Conservation (phyloP, 2,797 vertebrate genomes). For the Xiphophorus birchmanni region DNA sequence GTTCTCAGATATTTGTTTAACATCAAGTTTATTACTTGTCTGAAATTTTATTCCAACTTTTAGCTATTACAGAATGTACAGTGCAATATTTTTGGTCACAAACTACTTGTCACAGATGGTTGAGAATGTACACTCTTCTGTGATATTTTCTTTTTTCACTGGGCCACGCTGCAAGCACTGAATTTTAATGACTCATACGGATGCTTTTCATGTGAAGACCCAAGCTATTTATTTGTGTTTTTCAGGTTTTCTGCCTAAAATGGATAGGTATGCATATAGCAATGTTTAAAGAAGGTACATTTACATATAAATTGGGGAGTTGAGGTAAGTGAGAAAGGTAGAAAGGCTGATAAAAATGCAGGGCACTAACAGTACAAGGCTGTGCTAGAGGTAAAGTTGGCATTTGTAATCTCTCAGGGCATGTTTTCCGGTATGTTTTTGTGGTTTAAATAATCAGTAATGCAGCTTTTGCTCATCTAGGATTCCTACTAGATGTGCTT, state of each 20-base stretch:
- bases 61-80: constrained; percentile 28
- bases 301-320: constrained; percentile 85
- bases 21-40: constrained; percentile 17
- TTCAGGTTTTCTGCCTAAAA: constrained; percentile 63
- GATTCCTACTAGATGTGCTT: constrained; percentile 31
- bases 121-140: constrained; percentile 41
- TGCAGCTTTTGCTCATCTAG: constrained; percentile 39
- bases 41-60: constrained; percentile 17
- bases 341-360: constrained; percentile 42
- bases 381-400: constrained; percentile 55
- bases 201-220: constrained; percentile 59
- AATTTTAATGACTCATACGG: constrained; percentile 68
- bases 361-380: constrained; percentile 65
- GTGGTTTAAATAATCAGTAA: constrained; percentile 66
- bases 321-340: constrained; percentile 67
- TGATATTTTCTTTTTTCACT: constrained; percentile 62
- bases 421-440: constrained; percentile 64
- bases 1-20: constrained; percentile 5
- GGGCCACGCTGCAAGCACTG: constrained; percentile 60
- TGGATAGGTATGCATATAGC: constrained; percentile 71
- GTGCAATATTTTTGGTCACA: constrained; percentile 41
- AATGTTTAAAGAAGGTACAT: constrained; percentile 79
- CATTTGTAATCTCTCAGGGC: constrained; percentile 59
- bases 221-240: constrained; percentile 70
- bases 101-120: constrained; percentile 21